Base-by-base conservation (phyloP, 2,113 vertebrate genomes). In the Cricetomys ansorgei region DNA sequence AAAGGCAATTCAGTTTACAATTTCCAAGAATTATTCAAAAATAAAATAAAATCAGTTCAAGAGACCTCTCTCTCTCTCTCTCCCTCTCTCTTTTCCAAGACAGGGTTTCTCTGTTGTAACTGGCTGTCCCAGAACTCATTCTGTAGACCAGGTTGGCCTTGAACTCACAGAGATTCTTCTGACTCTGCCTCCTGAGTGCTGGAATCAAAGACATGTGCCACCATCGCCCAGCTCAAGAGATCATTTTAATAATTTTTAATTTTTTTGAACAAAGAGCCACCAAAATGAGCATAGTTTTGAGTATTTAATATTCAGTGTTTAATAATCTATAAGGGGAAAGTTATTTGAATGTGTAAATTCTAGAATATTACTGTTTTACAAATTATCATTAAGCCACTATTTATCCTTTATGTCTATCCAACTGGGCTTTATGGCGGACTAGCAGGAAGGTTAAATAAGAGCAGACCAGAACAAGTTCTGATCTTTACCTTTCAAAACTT, bases 11-110 rank as follows among this genome's bases (percentile, higher is more conserved):
- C 25, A 73, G 50, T 90, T 79, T 96, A 95, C 67, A 88, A 81
- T 89, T 93, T 93, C 10, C 57, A 76, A 93, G 86, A 91, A 94
- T 50, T 92, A 92, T 55, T 85, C 86, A 81, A 90, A 84, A 72
- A 69, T 81, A 84, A 43, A 23, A 45, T 57, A 31, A 88, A 91
- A 73, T 80, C 31, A 93, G 48, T 48, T 59, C 45, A 95, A 88
- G 2, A 94, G 34, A 89, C n/a, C 64, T n/a, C n/a, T n/a, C n/a
- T n/a, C n/a, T n/a, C n/a, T n/a, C n/a, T n/a, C n/a, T n/a, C n/a
- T n/a, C n/a, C n/a, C n/a, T n/a, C n/a, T n/a, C n/a, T n/a, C n/a
- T n/a, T n/a, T n/a, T n/a, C n/a, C n/a, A n/a, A n/a, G n/a, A n/a
- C n/a, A n/a, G n/a, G n/a, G n/a, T n/a, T n/a, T n/a, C n/a, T n/a